These are phyloP conservation scores for Drosophila rellima DNA, from an alignment of 2,888 invertebrate species.

Conservation along the genomic window DNA sequence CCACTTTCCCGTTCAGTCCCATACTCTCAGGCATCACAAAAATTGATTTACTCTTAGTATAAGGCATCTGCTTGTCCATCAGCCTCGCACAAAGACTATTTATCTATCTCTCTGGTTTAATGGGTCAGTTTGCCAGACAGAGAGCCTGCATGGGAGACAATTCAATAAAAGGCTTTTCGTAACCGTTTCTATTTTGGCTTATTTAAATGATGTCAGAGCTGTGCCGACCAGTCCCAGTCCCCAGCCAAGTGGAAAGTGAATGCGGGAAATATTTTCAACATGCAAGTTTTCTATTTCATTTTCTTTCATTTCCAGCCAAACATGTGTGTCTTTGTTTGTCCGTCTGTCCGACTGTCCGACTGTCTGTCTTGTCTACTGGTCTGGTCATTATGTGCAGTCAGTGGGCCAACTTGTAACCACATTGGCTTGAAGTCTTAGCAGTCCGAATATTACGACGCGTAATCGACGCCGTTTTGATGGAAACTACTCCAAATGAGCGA, in stretches of 20 bases:
- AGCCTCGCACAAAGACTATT: neutral
- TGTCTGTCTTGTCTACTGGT: constrained; percentile 16
- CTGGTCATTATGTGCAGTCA: constrained; percentile 74
- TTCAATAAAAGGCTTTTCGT: constrained; percentile 50
- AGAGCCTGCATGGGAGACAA: constrained; percentile 29
- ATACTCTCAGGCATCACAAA: too few species aligned
- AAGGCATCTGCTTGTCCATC: neutral
- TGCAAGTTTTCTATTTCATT: constrained; percentile 69
- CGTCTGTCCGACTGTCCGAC: neutral
- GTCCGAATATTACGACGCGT: constrained; percentile 66
- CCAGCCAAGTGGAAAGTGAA: constrained; percentile 82
- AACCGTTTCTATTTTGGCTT: constrained; percentile 60
- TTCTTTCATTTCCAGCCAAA: constrained; percentile 47
- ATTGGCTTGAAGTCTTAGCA: constrained; percentile 45
- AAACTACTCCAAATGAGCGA: constrained; percentile 62
- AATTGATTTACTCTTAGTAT: too few species aligned
- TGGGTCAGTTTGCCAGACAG: constrained; percentile 58
- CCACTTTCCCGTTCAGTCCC: too few species aligned
- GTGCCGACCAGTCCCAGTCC: constrained; percentile 30
- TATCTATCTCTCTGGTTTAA: constrained; percentile 3
- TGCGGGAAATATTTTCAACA: constrained; percentile 79
- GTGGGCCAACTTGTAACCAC: constrained; percentile 70
- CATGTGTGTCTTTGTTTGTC: constrained; percentile 29
- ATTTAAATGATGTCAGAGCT: constrained; percentile 75
- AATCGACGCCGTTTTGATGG: constrained; percentile 72